These are phyloP conservation scores for Belgica antarctica DNA, from an alignment of 2,888 invertebrate genomes.

Conservation along the genomic window DNA sequence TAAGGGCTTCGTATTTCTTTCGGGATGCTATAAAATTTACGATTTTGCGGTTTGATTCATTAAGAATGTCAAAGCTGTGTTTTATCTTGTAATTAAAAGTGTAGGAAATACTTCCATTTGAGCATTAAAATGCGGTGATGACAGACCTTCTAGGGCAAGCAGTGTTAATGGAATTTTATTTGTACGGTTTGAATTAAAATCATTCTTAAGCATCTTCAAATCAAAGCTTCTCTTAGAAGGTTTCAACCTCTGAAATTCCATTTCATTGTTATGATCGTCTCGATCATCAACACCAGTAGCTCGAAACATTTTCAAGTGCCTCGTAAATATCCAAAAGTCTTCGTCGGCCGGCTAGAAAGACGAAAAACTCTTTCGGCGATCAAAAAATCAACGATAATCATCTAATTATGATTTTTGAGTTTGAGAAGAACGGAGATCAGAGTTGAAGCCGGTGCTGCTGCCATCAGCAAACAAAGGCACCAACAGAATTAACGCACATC, in stretches of 20 bases:
- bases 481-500: background rate
- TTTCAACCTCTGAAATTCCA: background rate
- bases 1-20: background rate
- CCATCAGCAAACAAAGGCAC: background rate
- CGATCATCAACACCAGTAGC: constrained; percentile 26
- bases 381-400: constrained; percentile 41
- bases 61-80: too few relatives aligned
- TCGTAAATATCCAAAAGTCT: background rate
- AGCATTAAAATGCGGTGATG: too few relatives aligned
- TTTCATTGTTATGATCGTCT: background rate
- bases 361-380: background rate
- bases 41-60: too few relatives aligned
- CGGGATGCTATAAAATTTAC: too few relatives aligned
- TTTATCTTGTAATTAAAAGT: constrained; percentile 7
- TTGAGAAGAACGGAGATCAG: background rate
- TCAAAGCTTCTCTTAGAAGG: background rate
- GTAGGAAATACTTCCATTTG: too few relatives aligned
- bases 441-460: background rate
- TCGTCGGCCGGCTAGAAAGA: background rate
- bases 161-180: background rate
- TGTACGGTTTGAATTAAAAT: too few relatives aligned
- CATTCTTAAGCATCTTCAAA: background rate
- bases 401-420: constrained; percentile 41
- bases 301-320: constrained; percentile 1
- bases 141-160: background rate